Evolutionary conservation across 23 tunicate species (phyloP).

Genomic region (Pegea sp.): DNA sequence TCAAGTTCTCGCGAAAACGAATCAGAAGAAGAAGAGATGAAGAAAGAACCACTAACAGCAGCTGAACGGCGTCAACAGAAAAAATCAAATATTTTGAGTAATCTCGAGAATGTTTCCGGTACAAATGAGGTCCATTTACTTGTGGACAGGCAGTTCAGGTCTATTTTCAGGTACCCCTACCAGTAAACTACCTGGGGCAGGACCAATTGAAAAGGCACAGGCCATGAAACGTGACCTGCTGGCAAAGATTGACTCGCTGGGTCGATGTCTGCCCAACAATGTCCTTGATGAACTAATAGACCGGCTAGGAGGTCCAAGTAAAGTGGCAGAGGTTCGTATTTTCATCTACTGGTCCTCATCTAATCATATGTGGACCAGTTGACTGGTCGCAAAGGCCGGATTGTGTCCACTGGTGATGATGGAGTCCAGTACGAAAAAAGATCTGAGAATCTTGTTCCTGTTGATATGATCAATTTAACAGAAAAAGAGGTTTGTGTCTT

Average conservation of each 20-base stretch:
- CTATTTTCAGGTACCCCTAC: constrained; percentile 19
- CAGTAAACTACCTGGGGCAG: constrained; percentile 23
- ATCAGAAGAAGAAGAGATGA: background rate
- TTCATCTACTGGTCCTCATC: no score
- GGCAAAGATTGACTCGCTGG: constrained; percentile 13
- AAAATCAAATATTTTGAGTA: background rate
- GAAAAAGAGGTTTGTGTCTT: constrained; percentile 54
- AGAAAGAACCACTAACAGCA: background rate
- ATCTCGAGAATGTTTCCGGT: constrained; percentile 1
- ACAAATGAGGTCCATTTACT: no score
- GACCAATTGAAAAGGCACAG: constrained; percentile 48
- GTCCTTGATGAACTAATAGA: constrained; percentile 76
- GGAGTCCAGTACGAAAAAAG: constrained; percentile 53
- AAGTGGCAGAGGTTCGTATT: constrained; percentile 71
- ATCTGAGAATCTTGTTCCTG: constrained; percentile 37
- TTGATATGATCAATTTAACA: constrained; percentile 35
- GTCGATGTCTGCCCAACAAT: constrained; percentile 49
- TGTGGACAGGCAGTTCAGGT: no score
- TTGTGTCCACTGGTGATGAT: constrained; percentile 40
- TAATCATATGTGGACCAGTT: constrained; percentile 19
- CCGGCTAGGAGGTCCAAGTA: constrained; percentile 67
- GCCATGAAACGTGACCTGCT: constrained; percentile 60
- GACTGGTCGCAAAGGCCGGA: constrained; percentile 87
- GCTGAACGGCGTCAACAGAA: background rate
- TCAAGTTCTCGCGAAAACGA: no score